A percentile compares a stretch with the other conserved stretches of the same genome.
These are phyloP conservation scores for Endomychus coccineus DNA, from an alignment of 2,888 invertebrate genomes.

Conservation along the genomic window DNA sequence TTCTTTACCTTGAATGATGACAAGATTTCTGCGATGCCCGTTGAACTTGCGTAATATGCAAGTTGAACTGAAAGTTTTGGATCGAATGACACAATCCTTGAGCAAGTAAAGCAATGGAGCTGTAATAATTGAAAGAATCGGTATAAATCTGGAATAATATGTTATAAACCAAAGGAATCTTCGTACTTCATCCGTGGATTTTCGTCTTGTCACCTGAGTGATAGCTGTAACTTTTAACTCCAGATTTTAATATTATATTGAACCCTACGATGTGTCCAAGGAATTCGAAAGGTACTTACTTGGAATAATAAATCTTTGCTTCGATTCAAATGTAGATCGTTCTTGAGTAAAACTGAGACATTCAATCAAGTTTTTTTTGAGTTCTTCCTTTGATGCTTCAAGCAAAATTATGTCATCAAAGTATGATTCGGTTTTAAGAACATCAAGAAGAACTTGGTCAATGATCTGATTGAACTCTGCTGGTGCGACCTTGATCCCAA, in stretches of 20 bases:
- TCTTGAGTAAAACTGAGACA: too few relatives aligned
- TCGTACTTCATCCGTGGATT: background rate
- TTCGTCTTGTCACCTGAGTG: too few relatives aligned
- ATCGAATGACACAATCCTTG: background rate
- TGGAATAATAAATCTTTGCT: background rate
- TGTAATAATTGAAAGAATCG: background rate
- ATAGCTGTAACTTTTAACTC: too few relatives aligned
- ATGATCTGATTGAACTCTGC: background rate
- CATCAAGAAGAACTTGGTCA: background rate
- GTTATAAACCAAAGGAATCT: background rate
- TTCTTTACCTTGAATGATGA: background rate
- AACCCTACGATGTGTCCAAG: background rate
- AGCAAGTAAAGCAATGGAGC: background rate
- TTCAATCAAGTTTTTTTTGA: background rate
- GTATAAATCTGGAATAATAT: conserved; percentile 1
- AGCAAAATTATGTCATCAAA: background rate
- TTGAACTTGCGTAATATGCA: background rate
- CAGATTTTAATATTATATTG: background rate
- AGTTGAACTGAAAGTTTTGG: background rate
- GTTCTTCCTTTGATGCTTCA: background rate
- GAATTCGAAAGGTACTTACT: background rate
- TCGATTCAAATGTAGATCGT: background rate
- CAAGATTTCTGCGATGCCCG: background rate
- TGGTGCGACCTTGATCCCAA: background rate
- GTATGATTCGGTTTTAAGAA: background rate